These are phyloP conservation scores for Rhombomys opimus DNA, from an alignment of 2,113 vertebrate genomes.

Conservation along the genomic window DNA sequence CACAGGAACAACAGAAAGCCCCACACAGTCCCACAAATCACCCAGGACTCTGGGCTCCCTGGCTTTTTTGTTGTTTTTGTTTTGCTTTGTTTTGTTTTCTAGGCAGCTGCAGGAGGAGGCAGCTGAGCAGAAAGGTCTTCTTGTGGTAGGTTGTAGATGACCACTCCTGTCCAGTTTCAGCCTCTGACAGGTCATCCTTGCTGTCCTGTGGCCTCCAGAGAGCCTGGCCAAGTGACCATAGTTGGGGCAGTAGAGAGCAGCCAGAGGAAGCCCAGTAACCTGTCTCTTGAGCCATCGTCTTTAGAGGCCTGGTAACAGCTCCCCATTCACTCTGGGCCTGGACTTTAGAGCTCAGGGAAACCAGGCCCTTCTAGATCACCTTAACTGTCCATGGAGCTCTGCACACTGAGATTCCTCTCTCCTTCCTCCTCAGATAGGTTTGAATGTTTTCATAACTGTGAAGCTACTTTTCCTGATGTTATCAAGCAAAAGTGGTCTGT, in stretches of 20 bases:
- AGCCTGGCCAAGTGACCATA: not conserved
- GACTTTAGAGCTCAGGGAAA: not conserved
- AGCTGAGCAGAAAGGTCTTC: not conserved
- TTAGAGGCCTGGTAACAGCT: not conserved
- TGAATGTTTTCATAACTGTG: not conserved
- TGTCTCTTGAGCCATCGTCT: not conserved
- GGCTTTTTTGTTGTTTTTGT: not conserved
- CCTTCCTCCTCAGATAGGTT: not conserved
- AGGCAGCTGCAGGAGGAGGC: not conserved
- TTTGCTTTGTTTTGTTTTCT: not conserved
- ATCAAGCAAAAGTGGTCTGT: not conserved
- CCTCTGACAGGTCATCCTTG: not conserved
- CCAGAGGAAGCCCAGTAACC: not conserved
- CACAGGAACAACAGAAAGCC: slow-evolving; percentile 39
- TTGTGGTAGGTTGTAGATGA: accelerated
- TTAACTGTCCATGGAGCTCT: not conserved
- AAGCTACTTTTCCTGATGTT: not conserved
- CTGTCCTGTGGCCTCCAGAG: not conserved
- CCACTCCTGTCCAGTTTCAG: not conserved
- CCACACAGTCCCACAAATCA: slow-evolving; percentile 25
- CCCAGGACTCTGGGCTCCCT: not conserved
- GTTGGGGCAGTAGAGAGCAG: not conserved
- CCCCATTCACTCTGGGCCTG: not conserved
- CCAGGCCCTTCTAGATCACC: not conserved
- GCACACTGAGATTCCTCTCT: not conserved